These are phyloP conservation scores for Petrocephalus microphthalmus DNA, from an alignment of 2,113 vertebrate species.

Conservation along the genomic window DNA sequence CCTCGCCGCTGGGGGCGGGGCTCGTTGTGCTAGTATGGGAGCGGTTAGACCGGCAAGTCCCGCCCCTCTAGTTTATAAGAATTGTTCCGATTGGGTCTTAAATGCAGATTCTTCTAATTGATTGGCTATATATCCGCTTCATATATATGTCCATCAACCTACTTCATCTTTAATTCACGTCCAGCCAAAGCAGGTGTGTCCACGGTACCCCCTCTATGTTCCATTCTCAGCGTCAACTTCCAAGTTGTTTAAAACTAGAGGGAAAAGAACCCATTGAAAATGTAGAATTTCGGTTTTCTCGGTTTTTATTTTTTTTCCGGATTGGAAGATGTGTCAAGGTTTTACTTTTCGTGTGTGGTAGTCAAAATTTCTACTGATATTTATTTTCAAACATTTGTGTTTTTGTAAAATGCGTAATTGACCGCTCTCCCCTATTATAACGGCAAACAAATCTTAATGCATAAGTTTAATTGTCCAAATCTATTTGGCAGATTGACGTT, in stretches of 20 bases:
- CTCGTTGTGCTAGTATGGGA: background rate
- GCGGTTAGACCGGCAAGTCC: conserved; percentile 8
- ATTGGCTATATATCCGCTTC: conserved; percentile 28
- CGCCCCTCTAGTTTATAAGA: conserved; percentile 24
- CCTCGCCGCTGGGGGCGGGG: conserved; percentile 43
- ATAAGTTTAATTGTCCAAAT: background rate
- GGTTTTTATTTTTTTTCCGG: background rate
- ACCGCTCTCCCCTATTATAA: background rate
- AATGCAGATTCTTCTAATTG: background rate
- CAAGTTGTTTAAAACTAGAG: background rate
- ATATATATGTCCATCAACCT: background rate
- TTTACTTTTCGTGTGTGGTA: background rate
- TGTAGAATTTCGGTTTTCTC: background rate
- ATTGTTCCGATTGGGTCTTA: conserved; percentile 37
- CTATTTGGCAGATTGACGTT: background rate
- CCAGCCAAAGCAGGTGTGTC: background rate
- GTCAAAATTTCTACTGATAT: background rate
- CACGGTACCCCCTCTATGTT: background rate
- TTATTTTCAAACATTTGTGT: background rate
- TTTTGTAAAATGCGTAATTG: background rate
- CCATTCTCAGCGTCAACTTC: background rate
- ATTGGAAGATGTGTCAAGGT: background rate
- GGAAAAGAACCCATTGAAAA: background rate
- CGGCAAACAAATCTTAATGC: background rate
- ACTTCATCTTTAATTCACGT: background rate